Percentiles rank a stretch among this genome's conserved stretches.
These are phyloP conservation scores for Melolontha melolontha DNA, from an alignment of 2,888 invertebrate genomes.

Conservation along the genomic window DNA sequence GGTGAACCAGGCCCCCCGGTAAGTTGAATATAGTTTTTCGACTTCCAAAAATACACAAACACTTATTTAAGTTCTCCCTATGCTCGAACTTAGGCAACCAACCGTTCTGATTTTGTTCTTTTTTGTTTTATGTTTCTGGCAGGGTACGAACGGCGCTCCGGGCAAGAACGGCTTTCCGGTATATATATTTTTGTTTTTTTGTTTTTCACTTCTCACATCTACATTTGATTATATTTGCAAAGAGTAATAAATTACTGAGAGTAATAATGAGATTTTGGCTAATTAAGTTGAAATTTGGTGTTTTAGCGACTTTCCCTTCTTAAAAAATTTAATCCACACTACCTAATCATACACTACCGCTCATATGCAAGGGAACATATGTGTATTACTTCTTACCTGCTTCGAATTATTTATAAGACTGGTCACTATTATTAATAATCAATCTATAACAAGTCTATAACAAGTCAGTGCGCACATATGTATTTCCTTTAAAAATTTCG, in stretches of 20 bases:
- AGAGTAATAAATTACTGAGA: conserved; percentile 18
- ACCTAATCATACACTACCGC: too few relatives aligned
- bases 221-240: conserved; percentile 34
- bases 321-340: too few relatives aligned
- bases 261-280: background rate
- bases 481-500: too few relatives aligned
- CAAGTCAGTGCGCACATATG: too few relatives aligned
- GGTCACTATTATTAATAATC: too few relatives aligned
- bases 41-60: conserved; percentile 44
- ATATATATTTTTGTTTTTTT: conserved; percentile 68
- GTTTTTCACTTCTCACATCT: conserved; percentile 52
- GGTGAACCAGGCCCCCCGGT: conserved; percentile 86
- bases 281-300: too few relatives aligned
- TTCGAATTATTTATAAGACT: too few relatives aligned
- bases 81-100: conserved; percentile 43
- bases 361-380: too few relatives aligned
- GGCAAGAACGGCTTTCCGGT: conserved; percentile 94
- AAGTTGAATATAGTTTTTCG: conserved; percentile 64
- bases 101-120: conserved; percentile 54
- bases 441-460: too few relatives aligned
- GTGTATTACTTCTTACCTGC: too few relatives aligned
- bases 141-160: conserved; percentile 84
- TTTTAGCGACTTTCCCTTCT: too few relatives aligned
- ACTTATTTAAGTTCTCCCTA: conserved; percentile 44
- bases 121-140: conserved; percentile 64